A percentile compares a stretch with the other conserved stretches of the same genome.
phyloP scores from a whole-genome alignment of 2,888 invertebrate species.

The Agriopis marginaria region DNA sequence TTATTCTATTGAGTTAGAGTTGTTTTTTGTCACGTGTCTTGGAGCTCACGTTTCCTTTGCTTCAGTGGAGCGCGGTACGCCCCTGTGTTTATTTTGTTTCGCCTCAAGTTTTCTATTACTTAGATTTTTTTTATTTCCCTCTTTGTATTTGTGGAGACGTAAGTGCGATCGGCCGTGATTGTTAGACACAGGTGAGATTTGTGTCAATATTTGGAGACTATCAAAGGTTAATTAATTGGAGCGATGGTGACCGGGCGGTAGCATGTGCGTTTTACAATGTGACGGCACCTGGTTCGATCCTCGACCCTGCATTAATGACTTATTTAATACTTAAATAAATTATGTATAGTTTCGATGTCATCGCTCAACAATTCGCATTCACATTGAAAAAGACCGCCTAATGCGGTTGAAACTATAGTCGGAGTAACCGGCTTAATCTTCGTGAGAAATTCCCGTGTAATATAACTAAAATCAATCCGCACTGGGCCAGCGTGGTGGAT shows the following conservation, averaged over 20 bases:
- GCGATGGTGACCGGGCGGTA: neutral
- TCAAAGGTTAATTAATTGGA: neutral
- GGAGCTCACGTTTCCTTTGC: constrained; percentile 22
- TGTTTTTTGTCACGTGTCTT: constrained; percentile 4
- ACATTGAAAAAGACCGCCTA: no score
- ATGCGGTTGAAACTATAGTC: no score
- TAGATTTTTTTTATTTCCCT: constrained; percentile 22
- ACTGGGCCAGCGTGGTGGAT: no score
- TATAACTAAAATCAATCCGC: no score
- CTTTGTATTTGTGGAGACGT: constrained; percentile 13
- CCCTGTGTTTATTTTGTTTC: constrained; percentile 31
- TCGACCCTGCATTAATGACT: no score
- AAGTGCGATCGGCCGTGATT: constrained; percentile 4
- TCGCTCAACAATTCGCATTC: no score
- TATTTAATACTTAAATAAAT: no score
- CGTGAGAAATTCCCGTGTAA: no score
- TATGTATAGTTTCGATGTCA: no score
- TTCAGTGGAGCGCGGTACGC: constrained; percentile 29
- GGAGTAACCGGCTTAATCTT: no score
- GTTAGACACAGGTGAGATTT: neutral
- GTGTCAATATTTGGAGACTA: neutral
- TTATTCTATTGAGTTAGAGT: constrained; percentile 14
- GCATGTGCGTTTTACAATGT: no score
- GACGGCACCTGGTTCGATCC: no score
- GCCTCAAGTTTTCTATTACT: constrained; percentile 33